Evolutionary conservation across 2,888 invertebrate species (phyloP).

Genomic region (Dendrolimus houi): DNA sequence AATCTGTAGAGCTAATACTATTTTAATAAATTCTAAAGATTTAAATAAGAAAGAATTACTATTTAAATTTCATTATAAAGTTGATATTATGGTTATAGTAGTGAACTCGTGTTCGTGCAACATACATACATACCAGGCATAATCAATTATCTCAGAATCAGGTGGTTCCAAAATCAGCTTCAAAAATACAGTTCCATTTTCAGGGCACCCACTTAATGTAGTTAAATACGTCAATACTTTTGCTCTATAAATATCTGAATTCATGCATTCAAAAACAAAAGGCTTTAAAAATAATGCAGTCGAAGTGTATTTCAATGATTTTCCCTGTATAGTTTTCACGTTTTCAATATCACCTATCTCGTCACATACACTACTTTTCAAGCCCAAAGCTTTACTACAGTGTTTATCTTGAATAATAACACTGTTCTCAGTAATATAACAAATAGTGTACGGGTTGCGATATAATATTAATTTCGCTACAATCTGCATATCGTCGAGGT

Average conservation of each 20-base stretch:
- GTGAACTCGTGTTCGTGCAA: too few species aligned
- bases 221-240: conserved; percentile 44
- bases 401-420: conserved; percentile 35
- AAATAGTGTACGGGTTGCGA: conserved; percentile 42
- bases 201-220: conserved; percentile 28
- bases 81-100: too few species aligned
- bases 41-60: too few species aligned
- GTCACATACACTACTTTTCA: conserved; percentile 31
- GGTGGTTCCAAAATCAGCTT: conserved; percentile 75
- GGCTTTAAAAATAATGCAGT: conserved; percentile 49
- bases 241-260: conserved; percentile 42
- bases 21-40: too few species aligned
- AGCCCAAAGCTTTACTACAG: conserved; percentile 37
- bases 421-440: conserved; percentile 40
- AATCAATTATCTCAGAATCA: conserved; percentile 80
- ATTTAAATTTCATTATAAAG: too few species aligned
- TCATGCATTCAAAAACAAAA: conserved; percentile 48
- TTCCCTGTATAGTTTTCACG: conserved; percentile 17
- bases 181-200: conserved; percentile 37
- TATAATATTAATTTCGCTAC: conserved; percentile 44
- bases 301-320: conserved; percentile 28
- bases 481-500: conserved; percentile 41
- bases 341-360: conserved; percentile 21
- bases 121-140: conserved; percentile 78
- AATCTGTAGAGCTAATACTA: too few species aligned